phyloP scores from a whole-genome alignment of 2,113 vertebrate genomes.

The Gobiocypris rarus region DNA sequence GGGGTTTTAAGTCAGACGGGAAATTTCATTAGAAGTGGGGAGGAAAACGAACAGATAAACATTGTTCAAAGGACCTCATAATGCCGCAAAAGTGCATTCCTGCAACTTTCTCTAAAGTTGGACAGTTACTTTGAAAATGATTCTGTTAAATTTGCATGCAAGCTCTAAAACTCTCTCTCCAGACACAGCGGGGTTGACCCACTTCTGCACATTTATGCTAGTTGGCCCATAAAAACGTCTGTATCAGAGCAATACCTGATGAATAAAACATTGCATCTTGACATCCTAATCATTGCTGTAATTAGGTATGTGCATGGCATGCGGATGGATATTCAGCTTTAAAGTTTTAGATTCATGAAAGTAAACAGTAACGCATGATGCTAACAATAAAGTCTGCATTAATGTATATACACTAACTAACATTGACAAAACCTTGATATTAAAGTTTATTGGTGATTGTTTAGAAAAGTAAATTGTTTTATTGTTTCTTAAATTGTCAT shows the following conservation, averaged over 20 bases:
- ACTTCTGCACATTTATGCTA: conserved; percentile 61
- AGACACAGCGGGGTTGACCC: conserved; percentile 63
- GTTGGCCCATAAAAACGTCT: conserved; percentile 53
- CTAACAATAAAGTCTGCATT: neutral
- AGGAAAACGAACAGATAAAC: conserved; percentile 58
- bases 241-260: conserved; percentile 47
- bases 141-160: conserved; percentile 47
- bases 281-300: conserved; percentile 54
- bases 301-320: neutral
- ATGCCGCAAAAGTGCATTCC: conserved; percentile 43
- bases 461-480: neutral
- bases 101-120: conserved; percentile 39
- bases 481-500: too few species aligned
- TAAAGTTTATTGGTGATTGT: neutral
- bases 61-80: conserved; percentile 37
- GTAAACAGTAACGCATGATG: neutral
- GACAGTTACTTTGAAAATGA: conserved; percentile 16
- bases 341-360: neutral
- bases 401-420: neutral
- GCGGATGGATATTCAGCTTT: neutral
- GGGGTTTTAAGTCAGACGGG: conserved; percentile 66
- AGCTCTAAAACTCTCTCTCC: conserved; percentile 50
- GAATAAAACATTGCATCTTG: conserved; percentile 63
- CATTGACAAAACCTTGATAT: neutral
- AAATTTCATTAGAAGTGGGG: conserved; percentile 64